Conservation (phyloP, 2,797 vertebrate genomes). For the Antrozous pallidus region DNA sequence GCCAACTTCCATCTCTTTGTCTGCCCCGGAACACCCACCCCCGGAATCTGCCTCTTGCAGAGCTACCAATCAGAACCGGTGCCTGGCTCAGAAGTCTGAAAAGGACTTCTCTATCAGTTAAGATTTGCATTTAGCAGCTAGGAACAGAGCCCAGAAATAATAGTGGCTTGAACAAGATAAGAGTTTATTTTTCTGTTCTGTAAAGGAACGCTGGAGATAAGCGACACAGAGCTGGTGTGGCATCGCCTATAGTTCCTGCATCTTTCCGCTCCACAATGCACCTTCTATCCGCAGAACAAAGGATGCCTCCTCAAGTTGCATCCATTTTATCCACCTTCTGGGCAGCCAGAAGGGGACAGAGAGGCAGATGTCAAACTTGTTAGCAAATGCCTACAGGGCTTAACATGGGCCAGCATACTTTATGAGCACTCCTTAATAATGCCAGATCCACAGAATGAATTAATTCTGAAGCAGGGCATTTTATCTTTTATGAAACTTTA, state of each 20-base stretch:
- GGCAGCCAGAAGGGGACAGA: conserved; percentile 18
- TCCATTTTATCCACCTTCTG: conserved; percentile 38
- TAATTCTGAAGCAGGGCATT: neutral
- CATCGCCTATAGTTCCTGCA: conserved; percentile 38
- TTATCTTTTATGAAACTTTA: neutral
- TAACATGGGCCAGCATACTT: neutral
- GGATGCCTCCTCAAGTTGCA: conserved; percentile 59
- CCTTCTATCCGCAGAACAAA: conserved; percentile 69
- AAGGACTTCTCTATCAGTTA: conserved; percentile 65
- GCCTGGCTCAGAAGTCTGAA: too few species aligned
- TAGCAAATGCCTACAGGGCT: neutral
- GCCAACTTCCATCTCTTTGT: conserved; percentile 43
- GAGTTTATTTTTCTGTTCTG: conserved; percentile 71
- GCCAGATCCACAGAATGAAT: neutral
- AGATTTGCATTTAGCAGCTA: conserved; percentile 69
- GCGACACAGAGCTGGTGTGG: neutral
- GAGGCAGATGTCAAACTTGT: conserved; percentile 46
- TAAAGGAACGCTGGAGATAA: conserved; percentile 72
- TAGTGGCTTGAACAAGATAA: conserved; percentile 64
- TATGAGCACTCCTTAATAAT: neutral
- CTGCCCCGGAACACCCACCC: neutral
- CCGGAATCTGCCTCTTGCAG: neutral
- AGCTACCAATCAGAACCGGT: conserved; percentile 18
- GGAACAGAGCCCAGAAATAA: conserved; percentile 69
- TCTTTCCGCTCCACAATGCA: conserved; percentile 60